phyloP scores from a whole-genome alignment of 2,113 vertebrate genomes.

The Serinus canaria region DNA sequence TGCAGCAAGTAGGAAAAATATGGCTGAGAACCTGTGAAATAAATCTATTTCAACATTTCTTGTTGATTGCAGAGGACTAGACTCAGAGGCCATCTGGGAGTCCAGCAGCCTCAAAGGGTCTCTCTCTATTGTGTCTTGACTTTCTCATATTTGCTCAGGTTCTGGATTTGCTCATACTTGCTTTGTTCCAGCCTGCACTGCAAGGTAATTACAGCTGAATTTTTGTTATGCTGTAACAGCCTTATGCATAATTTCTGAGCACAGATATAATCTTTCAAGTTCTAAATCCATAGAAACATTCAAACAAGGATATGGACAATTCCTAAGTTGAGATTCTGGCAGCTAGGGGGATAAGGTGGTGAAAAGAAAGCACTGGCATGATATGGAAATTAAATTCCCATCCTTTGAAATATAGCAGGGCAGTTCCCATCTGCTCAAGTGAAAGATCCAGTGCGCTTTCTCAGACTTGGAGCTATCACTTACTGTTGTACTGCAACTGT shows the following conservation, averaged over 20 bases:
- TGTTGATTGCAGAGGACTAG: not conserved
- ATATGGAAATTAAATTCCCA: not conserved
- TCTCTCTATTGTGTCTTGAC: not conserved
- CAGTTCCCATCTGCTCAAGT: slow-evolving; percentile 7
- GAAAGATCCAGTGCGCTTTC: not conserved
- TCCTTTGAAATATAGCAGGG: not conserved
- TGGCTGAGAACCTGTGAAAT: not conserved
- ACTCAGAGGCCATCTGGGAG: not conserved
- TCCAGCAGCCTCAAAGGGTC: not conserved
- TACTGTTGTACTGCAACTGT: not conserved
- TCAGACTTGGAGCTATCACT: slow-evolving; percentile 6
- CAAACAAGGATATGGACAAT: not conserved
- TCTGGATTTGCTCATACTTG: not conserved
- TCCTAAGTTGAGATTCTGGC: not conserved
- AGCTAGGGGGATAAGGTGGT: not conserved
- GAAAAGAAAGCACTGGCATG: not conserved
- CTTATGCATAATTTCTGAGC: not conserved
- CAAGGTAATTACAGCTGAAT: not conserved
- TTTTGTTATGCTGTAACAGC: not conserved
- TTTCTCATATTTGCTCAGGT: not conserved
- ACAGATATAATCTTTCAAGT: not conserved
- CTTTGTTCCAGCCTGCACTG: not conserved
- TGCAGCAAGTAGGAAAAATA: not conserved
- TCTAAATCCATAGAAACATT: not conserved
- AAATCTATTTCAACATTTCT: not conserved